Evolutionary conservation across 2,888 invertebrate species (phyloP), one percentile per base, ranked within the genome.

Genomic region (Dasypogon diadema): DNA sequence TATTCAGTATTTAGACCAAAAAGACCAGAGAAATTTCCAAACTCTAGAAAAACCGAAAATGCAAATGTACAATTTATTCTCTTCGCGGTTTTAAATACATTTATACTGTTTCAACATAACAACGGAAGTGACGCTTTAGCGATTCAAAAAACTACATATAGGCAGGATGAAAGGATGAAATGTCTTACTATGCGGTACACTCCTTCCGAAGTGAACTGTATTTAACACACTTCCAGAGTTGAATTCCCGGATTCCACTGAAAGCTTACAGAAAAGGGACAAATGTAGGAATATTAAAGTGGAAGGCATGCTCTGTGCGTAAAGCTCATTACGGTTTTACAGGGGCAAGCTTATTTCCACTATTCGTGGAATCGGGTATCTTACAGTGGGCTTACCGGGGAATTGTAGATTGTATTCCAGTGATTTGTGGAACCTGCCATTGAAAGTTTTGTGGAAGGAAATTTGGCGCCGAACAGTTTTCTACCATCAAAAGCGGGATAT

Each of bases 391-490:
- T 10, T 22, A 21, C 16, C 65, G 18, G 37, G 24, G 24, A 37
- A 14, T n/a, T 14, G 8, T 22, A 26, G 48, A 65, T 18, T 21
- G 10, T 18, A 2, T 46, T 46, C 26, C 14, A 54, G 21, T 70
- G 54, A 70, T 54, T 70, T 70, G 24, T 70, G 70, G 70, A 70
- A 34, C n/a, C 34, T 54, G 70, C 34, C 54, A 26, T 70, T 70
- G 54, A 70, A 70, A 70, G 54, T 51, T 34, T 21, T 70, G 70
- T 70, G 18, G 70, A 30, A 70, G 63, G 24, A 37, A 72, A 18
- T 68, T 42, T 75, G 70, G 70, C 70, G 70, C 56, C 58, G 26
- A 75, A 58, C 42, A 48, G 30, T 58, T 26, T 58, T n/a, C n/a
- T 48, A 51, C 18, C 21, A 51, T 18, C 24, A 24, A 14, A 21